Base-by-base conservation (phyloP, 2,888 invertebrate species). In the Diplazon laetatorius region DNA sequence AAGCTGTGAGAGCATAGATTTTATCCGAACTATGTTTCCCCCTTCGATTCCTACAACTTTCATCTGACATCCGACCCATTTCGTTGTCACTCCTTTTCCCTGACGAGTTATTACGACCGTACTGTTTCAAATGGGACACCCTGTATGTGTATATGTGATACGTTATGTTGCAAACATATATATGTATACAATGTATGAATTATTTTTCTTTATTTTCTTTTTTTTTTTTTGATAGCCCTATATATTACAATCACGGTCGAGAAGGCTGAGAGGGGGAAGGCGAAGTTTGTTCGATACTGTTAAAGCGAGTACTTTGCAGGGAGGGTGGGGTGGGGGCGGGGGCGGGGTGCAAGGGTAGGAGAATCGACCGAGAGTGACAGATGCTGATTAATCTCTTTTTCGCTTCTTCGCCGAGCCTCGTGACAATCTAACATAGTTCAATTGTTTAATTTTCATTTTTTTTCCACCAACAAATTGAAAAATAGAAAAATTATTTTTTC, bases 241-340 rank as follows among this genome's bases (percentile, higher is more conserved):
- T 78, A 78, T 70, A 57, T 55, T 74, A 78, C 78, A 79, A 76
- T 72, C 52, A 72, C 50, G 68, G 68, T 76, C 62, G 65, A 72
- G 75, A 73, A 79, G 66, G 71, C 52, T 62, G 30, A 52, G 52
- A 52, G 62, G 55, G 60, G 20, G 44, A 57, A 14, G 66, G 50
- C 35, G 37, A 16, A 12, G n/a, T 1, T 12, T 14, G 1, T 10
- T 22, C 6, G n/a, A n/a, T 52, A 0, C 14, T 52, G 6, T 52
- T 65, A 52, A 55, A 52, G 42, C 50, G 69, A 50, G 72, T 22
- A 68, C 69, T 79, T 76, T 73, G 72, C 72, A 73, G 62, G 60
- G 55, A 52, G 55, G 62, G 63, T 30, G 46, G 5, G 10, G 14
- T 14, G 55, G 18, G n/a, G 20, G 25, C 1, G 1, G 6, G 25